Base-by-base conservation (phyloP, 2,888 invertebrate genomes). In the Nebria brevicollis region DNA sequence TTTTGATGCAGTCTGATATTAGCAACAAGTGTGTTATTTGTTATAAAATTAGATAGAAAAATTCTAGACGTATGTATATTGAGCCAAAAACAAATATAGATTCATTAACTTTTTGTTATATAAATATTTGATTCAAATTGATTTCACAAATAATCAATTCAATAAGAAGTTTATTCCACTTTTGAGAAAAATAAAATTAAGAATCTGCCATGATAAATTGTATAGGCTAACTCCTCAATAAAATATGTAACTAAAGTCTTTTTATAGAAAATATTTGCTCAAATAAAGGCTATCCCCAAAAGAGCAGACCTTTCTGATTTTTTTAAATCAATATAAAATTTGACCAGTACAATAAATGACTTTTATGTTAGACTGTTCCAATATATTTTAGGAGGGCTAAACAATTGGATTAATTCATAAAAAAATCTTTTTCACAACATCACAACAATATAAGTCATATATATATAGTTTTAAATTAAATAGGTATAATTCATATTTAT, bases 11-110 rank as follows among this genome's bases (percentile, higher is more conserved):
- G 75, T 75, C 75, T 75, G 54, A 43, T 75, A 64, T 54, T 64
- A 64, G 75, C 54, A 75, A 75, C 75, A 75, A 75, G 75, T 75
- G 75, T 54, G 42, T 42, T 75, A 54, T 54, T 54, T 54, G 54
- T 54, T 54, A 54, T 54, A 54, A 54, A 54, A 54, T 54, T 54
- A 54, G 54, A 54, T 11, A 11, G 8, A 11, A 54, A 54, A 6
- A 54, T 54, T 54, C 11, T 54, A 54, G 54, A 54, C 8, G 20
- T 20, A 20, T 20, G 1, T 54, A 13, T 13, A 7, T 54, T 54
- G 54, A 54, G 54, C 54, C 54, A 54, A 54, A 54, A 54, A 54
- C 54, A 54, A 54, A 54, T 54, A 11, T 54, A 54, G 54, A 54
- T 54, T 7, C 54, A 54, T 54, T 54, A 54, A 54, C 54, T 11